Evolutionary conservation across 2,113 vertebrate species (phyloP), one percentile per base, ranked within the genome.

Genomic region (Lipotes vexillifer): DNA sequence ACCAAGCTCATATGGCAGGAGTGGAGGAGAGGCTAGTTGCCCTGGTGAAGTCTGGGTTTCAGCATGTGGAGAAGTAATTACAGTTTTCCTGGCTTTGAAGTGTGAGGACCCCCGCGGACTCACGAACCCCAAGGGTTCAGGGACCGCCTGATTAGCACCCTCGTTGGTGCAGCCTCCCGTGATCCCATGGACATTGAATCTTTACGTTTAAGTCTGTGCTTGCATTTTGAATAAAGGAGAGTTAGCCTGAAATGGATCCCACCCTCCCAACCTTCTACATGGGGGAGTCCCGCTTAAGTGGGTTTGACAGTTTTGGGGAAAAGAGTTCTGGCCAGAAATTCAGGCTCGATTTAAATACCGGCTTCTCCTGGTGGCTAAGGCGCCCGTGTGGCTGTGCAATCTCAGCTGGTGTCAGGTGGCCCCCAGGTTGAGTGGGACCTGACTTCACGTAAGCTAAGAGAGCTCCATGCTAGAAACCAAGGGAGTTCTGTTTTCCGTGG

Each of bases 311-410:
- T 49, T 66, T 66, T 4, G 14, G 44, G 21, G 15, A 10, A 36
- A 94, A 36, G 65, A 74, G 10, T 14, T 66, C 38, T 78, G 68
- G 49, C 31, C 41, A 33, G 83, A 72, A 86, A 86, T 38, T 65
- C 52, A 41, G 72, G 8, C 38, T 78, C 6, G 1, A 18, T 57
- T 29, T 65, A 68, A 74, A 44, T 9, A 36, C 15, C 63, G 17
- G 27, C 3, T 25, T 44, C 8, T 74, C 15, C n/a, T 41, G 36
- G 49, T 14, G 46, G 81, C 68, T 38, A 8, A 52, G 52, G 49
- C 25, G 33, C 38, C 29, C 0, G 0, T 57, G 36, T 23, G 83
- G 23, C n/a, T 3, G 0, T 0, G 1, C 57, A 29, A 3, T 0
- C 20, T 6, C 3, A 3, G 36, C 61, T 5, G 2, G 33, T 1